Conservation (phyloP, 2,113 vertebrate species). For the Toxotes chatareus region DNA sequence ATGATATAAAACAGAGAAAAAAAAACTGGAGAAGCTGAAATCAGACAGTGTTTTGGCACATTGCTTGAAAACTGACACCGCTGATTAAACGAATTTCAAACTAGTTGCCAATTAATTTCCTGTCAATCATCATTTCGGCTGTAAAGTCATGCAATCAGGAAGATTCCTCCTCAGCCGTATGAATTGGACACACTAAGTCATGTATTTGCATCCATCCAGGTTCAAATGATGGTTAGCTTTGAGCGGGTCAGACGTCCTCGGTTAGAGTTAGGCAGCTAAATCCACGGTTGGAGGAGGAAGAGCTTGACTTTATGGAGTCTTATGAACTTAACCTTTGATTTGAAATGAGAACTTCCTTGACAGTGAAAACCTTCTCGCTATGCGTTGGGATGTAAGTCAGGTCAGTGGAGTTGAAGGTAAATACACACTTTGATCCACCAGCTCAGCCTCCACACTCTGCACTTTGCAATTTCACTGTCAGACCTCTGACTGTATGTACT, state of each 20-base stretch:
- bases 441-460: slow-evolving; percentile 57
- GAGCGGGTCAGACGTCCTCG: neutral
- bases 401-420: slow-evolving; percentile 67
- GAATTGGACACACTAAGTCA: neutral
- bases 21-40: neutral
- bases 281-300: neutral
- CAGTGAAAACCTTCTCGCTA: slow-evolving; percentile 28
- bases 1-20: neutral
- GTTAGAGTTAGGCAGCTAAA: neutral
- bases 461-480: slow-evolving; percentile 58
- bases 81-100: too few relatives aligned
- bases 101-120: neutral
- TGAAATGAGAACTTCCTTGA: slow-evolving; percentile 46
- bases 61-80: neutral
- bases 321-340: slow-evolving; percentile 63
- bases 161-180: too few relatives aligned
- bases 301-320: neutral
- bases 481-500: slow-evolving; percentile 28
- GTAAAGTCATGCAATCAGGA: too few relatives aligned
- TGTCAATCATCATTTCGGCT: neutral
- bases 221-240: neutral
- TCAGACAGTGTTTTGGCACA: neutral
- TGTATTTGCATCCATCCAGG: neutral
- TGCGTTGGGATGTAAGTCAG: slow-evolving; percentile 42
- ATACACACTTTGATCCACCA: slow-evolving; percentile 71